Evolutionary conservation across 2,888 invertebrate genomes (phyloP).

Genomic region (Aethes cnicana): DNA sequence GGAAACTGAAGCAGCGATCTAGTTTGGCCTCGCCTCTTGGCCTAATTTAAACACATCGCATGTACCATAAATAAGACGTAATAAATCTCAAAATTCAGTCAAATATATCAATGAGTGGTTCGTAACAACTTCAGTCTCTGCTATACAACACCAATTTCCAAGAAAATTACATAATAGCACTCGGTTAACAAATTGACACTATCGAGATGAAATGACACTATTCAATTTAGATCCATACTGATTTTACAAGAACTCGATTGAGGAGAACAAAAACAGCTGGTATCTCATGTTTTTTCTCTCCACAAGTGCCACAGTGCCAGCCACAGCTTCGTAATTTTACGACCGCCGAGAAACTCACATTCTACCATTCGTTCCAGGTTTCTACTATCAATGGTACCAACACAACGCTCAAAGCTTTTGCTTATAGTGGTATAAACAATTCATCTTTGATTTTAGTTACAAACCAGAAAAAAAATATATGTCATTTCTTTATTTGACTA

Average conservation of each 20-base stretch:
- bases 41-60: slow-evolving; percentile 57
- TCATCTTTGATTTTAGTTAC: not conserved
- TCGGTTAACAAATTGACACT: slow-evolving; percentile 63
- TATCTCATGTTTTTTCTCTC: slow-evolving; percentile 61
- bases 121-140: slow-evolving; percentile 66
- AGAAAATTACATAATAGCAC: slow-evolving; percentile 51
- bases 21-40: slow-evolving; percentile 51
- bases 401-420: not conserved
- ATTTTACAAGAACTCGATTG: slow-evolving; percentile 62
- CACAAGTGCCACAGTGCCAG: slow-evolving; percentile 36
- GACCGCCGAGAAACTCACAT: slow-evolving; percentile 7
- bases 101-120: slow-evolving; percentile 58
- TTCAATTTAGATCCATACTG: slow-evolving; percentile 76
- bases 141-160: slow-evolving; percentile 55
- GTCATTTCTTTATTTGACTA: too few relatives aligned
- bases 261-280: slow-evolving; percentile 77
- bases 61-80: slow-evolving; percentile 65
- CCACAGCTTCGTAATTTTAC: slow-evolving; percentile 20
- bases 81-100: slow-evolving; percentile 61
- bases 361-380: slow-evolving; percentile 19
- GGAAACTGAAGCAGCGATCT: slow-evolving; percentile 35
- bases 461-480: not conserved
- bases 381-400: slow-evolving; percentile 29
- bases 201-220: slow-evolving; percentile 62
- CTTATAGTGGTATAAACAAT: not conserved